phyloP scores from a whole-genome alignment of 2,113 vertebrate species.

The Platichthys flesus region DNA sequence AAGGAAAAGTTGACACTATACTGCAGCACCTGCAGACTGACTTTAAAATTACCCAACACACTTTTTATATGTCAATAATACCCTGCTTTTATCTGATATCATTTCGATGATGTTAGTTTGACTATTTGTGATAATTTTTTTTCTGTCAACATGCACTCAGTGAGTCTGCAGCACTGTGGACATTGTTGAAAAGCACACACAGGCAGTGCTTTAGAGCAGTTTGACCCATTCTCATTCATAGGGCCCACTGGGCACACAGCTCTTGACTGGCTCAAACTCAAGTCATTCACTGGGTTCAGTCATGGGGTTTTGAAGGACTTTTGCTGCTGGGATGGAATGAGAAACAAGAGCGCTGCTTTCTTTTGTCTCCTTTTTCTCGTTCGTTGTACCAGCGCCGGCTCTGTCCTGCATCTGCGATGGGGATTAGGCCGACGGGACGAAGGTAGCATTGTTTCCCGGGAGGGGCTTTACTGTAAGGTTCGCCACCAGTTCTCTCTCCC shows the following conservation, averaged over 20 bases:
- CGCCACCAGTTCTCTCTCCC: constrained; percentile 58
- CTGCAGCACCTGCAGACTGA: no score
- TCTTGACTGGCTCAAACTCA: constrained; percentile 56
- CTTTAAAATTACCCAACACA: no score
- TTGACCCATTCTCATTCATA: constrained; percentile 58
- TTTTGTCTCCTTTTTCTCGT: constrained; percentile 67
- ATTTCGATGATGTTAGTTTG: neutral
- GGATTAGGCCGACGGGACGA: constrained; percentile 89
- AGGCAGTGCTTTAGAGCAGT: constrained; percentile 21
- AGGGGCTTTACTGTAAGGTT: constrained; percentile 90
- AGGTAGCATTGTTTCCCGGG: constrained; percentile 88
- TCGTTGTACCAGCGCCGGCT: constrained; percentile 52
- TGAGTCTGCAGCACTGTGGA: neutral
- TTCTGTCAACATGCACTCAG: no score
- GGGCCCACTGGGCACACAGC: constrained; percentile 45
- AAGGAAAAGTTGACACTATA: no score
- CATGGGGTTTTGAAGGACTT: constrained; percentile 59
- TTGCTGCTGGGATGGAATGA: constrained; percentile 53
- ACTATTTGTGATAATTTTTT: neutral
- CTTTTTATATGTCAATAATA: no score
- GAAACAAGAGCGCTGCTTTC: constrained; percentile 64
- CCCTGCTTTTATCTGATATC: no score
- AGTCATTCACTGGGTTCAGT: constrained; percentile 51
- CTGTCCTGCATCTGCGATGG: constrained; percentile 77
- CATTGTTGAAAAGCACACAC: constrained; percentile 7